Base-by-base conservation (phyloP, 2,113 vertebrate genomes). In the Symphodus melops region DNA sequence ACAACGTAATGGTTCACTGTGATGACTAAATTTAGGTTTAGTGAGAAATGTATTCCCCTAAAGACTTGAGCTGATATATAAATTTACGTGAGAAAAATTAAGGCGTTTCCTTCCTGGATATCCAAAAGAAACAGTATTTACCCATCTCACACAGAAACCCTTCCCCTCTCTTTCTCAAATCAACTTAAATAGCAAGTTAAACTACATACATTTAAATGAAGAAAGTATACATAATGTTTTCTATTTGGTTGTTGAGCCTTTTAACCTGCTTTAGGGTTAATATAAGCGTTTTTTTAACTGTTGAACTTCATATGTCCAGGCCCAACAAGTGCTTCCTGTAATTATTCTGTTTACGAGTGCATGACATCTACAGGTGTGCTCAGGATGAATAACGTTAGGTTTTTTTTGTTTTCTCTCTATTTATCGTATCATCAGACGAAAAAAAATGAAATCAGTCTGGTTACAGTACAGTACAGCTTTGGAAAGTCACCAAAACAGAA, bases 401-500 rank as follows among this genome's bases (percentile, higher is more conserved):
- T 9, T 59, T 12, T 17, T 44, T 13, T 12, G 13, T 44, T 13
- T 44, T 12, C 12, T 20, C 44, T n/a, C 13, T 10, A 1, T 53
- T 8, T 23, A 53, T 16, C 63, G 68, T 59, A 59, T 83, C 49
- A 48, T 81, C 21, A 64, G 49, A 73, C 44, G 60, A 48, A 53
- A 72, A 21, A 59, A 37, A 11, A 54, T 65, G 44, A 39, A 79
- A 54, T 82, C 59, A 72, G 58, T 59, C 33, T n/a, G 52, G 65
- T 72, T 70, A 68, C 37, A 52, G 59, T 51, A 86, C 63, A 79
- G 39, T 60, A 77, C 49, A 74, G 20, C 64, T 77, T 69, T 69
- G 63, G 56, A 67, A 87, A 62, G 6, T 66, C 21, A 75, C 46
- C 67, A 69, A 48, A 74, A 81, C 33, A 68, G 17, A 10, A 73